Evolutionary conservation across 2,888 invertebrate species (phyloP).

Genomic region (Drosophila testacea): DNA sequence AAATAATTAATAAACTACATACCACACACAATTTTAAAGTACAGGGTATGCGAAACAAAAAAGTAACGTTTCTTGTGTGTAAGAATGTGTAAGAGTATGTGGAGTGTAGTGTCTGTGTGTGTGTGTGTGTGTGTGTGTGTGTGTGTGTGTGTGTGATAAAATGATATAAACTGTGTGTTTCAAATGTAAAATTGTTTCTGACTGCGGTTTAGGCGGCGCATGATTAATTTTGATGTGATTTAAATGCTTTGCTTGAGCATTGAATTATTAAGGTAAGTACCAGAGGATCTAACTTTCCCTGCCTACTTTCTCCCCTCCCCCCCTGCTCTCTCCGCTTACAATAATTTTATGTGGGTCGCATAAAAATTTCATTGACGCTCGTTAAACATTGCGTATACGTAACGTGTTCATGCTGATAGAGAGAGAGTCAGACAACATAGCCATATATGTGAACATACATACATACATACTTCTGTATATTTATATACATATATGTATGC

Average conservation of each 20-base stretch:
- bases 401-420: constrained; percentile 21
- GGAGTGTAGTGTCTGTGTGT: constrained; percentile 9
- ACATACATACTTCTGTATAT: not conserved
- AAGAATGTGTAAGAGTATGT: constrained; percentile 4
- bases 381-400: constrained; percentile 66
- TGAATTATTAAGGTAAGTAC: constrained; percentile 61
- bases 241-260: constrained; percentile 56
- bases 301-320: not conserved
- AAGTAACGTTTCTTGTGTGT: constrained; percentile 14
- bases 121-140: constrained; percentile 4
- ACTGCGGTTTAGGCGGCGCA: constrained; percentile 46
- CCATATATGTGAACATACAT: not conserved
- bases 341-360: constrained; percentile 62
- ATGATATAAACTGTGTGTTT: constrained; percentile 36
- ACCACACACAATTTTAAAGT: not conserved
- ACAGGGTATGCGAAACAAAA: constrained; percentile 7
- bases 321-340: constrained; percentile 18
- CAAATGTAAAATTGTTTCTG: constrained; percentile 53
- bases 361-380: constrained; percentile 68
- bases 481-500: not conserved
- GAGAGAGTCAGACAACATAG: constrained; percentile 10
- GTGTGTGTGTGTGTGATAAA: constrained; percentile 19
- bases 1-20: not conserved
- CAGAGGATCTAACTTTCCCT: not conserved
- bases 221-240: constrained; percentile 68